Evolutionary conservation across 2,797 vertebrate genomes (phyloP).

Genomic region (Anas bahamensis): DNA sequence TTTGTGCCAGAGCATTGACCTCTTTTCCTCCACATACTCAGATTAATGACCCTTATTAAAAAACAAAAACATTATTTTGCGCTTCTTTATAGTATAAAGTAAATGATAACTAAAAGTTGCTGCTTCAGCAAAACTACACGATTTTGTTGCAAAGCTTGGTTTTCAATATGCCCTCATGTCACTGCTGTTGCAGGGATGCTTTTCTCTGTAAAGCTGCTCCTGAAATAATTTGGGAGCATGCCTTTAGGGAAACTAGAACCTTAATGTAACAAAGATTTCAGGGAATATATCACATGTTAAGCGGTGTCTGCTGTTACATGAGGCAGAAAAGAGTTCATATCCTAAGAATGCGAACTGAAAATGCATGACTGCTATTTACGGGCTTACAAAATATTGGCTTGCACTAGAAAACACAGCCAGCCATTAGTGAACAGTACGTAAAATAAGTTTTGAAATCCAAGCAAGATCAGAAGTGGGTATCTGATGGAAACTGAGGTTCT

Average conservation of each 20-base stretch:
- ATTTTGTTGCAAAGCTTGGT: neutral
- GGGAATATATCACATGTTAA: neutral
- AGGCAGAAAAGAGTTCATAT: neutral
- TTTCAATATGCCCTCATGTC: neutral
- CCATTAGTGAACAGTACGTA: neutral
- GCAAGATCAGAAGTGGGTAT: neutral
- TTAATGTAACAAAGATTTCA: neutral
- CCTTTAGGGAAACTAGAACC: neutral
- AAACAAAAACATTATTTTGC: neutral
- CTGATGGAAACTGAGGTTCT: neutral
- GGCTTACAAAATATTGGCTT: neutral
- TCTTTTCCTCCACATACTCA: neutral
- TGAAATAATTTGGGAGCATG: neutral
- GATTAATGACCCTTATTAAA: conserved; percentile 17
- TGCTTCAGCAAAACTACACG: neutral
- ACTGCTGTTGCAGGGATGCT: neutral
- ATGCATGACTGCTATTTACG: neutral
- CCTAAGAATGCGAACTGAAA: neutral
- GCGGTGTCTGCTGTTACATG: neutral
- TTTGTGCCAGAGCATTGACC: neutral
- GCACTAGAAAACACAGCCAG: neutral
- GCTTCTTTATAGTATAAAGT: neutral
- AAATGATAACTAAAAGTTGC: neutral
- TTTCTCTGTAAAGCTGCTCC: neutral
- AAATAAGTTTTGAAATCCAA: neutral